Percentiles rank a stretch among this genome's conserved stretches.
Evolutionary conservation across 2,888 invertebrate genomes (phyloP).

Genomic region (Drosophila macrospina): DNA sequence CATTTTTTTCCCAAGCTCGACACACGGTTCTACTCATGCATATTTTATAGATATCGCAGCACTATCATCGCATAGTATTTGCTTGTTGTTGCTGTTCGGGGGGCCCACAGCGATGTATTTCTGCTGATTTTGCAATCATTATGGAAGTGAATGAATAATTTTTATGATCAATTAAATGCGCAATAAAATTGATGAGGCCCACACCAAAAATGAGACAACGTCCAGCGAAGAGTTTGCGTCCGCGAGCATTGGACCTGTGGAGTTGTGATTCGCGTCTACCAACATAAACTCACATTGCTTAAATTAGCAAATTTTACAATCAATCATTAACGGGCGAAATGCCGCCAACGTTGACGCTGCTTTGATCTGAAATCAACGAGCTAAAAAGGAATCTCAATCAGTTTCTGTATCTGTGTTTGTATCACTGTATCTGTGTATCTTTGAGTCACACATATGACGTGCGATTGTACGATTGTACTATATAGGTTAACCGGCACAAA

Average conservation of each 20-base stretch:
- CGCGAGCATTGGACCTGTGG: background rate
- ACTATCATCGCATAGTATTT: constrained; percentile 45
- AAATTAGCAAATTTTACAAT: constrained; percentile 78
- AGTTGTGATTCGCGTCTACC: constrained; percentile 31
- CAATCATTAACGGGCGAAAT: constrained; percentile 70
- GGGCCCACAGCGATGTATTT: constrained; percentile 21
- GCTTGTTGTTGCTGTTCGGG: constrained; percentile 23
- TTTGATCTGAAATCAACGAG: constrained; percentile 69
- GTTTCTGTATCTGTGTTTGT: constrained; percentile 12
- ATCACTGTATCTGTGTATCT: constrained; percentile 24
- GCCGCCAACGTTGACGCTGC: constrained; percentile 55
- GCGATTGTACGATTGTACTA: constrained; percentile 52
- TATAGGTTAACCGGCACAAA: constrained; percentile 55
- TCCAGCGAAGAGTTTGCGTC: constrained; percentile 35
- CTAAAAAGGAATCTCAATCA: constrained; percentile 36
- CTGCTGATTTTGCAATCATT: constrained; percentile 60
- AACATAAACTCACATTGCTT: constrained; percentile 76
- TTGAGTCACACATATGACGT: constrained; percentile 41
- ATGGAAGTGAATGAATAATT: constrained; percentile 76
- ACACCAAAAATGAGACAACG: constrained; percentile 29
- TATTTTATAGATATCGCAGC: constrained; percentile 68
- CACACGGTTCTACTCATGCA: constrained; percentile 56
- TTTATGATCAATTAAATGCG: constrained; percentile 78
- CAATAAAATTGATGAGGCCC: constrained; percentile 72
- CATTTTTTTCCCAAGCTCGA: constrained; percentile 57